Conservation (phyloP, 2,797 vertebrate genomes). For the Brachyalestes nurse region DNA sequence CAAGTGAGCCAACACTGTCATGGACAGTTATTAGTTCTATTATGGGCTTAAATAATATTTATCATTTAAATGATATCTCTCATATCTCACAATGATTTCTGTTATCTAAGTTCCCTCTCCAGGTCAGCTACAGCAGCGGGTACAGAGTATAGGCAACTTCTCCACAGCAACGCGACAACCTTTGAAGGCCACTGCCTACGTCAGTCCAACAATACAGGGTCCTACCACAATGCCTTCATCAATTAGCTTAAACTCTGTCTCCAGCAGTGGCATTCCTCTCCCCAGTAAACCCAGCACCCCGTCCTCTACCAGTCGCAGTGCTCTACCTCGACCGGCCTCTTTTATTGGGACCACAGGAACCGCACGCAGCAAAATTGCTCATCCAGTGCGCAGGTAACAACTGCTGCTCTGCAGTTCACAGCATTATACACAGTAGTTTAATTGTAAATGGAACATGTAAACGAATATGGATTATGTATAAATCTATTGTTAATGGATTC, state of each 20-base stretch:
- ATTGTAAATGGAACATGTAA: not conserved
- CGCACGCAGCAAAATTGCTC: conserved; percentile 88
- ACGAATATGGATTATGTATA: no score
- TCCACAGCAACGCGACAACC: conserved; percentile 83
- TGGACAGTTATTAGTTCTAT: not conserved
- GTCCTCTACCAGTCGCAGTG: conserved; percentile 82
- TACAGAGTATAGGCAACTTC: conserved; percentile 94
- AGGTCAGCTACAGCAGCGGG: conserved; percentile 90
- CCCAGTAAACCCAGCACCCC: conserved; percentile 84
- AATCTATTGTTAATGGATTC: not conserved
- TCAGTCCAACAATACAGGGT: conserved; percentile 94
- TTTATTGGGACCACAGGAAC: conserved; percentile 84
- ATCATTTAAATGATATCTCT: not conserved
- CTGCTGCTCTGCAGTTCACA: not conserved
- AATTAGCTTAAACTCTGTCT: conserved; percentile 80
- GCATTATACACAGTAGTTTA: not conserved
- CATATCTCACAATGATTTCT: not conserved
- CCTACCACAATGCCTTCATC: conserved; percentile 79
- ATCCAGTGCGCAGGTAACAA: conserved; percentile 83
- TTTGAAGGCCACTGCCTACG: conserved; percentile 95
- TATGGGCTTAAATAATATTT: not conserved
- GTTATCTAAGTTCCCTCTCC: conserved; percentile 89
- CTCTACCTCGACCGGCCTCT: conserved; percentile 91
- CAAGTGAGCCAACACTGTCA: conserved; percentile 78
- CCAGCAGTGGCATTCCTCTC: conserved; percentile 82